A percentile compares a stretch with the other conserved stretches of the same genome.
These are phyloP conservation scores for Dipodomys stephensi DNA, from an alignment of 2,113 vertebrate genomes.

Conservation along the genomic window DNA sequence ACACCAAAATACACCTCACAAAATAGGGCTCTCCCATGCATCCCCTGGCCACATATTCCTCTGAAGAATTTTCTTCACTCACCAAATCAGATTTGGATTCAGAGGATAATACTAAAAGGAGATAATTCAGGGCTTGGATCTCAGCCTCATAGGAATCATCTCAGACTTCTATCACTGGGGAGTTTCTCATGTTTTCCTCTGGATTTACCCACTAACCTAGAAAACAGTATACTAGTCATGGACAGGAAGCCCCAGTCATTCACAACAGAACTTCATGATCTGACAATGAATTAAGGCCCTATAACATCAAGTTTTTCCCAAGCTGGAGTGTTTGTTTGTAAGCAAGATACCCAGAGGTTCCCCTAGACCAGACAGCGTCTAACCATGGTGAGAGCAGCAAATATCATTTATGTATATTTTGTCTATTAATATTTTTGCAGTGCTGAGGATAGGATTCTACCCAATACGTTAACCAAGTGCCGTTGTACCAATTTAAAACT, in stretches of 20 bases:
- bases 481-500: background rate
- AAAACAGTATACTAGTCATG: background rate
- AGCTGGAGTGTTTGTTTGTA: background rate
- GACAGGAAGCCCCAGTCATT: background rate
- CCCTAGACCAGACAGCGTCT: background rate
- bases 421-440: background rate
- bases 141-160: background rate
- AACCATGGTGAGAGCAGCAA: background rate
- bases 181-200: background rate
- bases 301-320: background rate
- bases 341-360: background rate
- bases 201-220: background rate
- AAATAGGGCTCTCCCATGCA: background rate
- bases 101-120: background rate
- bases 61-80: background rate
- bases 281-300: background rate
- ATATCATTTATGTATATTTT: background rate
- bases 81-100: background rate
- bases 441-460: background rate
- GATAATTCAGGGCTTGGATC: background rate
- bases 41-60: background rate
- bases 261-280: background rate
- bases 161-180: background rate
- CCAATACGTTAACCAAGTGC: background rate
- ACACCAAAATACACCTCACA: background rate